phyloP scores from a whole-genome alignment of 2,797 vertebrate species.

The Discoglossus pictus region DNA sequence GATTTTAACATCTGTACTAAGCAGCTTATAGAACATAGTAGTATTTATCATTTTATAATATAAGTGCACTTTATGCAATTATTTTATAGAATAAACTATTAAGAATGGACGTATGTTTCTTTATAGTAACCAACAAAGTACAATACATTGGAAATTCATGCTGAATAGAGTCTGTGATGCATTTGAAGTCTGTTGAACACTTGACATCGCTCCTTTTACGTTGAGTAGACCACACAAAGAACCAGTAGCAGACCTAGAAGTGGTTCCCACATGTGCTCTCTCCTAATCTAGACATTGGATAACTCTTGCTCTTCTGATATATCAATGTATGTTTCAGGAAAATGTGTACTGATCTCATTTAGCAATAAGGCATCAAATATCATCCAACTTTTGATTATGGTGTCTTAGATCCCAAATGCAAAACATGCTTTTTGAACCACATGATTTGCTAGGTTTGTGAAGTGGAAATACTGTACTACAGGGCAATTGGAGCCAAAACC shows the following conservation, averaged over 20 bases:
- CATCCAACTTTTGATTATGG: constrained; percentile 18
- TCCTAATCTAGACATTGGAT: constrained; percentile 32
- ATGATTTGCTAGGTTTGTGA: constrained; percentile 38
- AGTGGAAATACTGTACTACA: constrained; percentile 26
- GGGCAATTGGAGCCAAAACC: constrained; percentile 26
- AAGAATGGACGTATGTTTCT: no score
- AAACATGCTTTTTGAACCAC: constrained; percentile 21
- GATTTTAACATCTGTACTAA: no score
- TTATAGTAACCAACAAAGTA: neutral
- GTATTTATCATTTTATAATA: no score
- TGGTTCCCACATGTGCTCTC: constrained; percentile 27
- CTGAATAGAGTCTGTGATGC: constrained; percentile 9
- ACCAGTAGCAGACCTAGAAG: constrained; percentile 18
- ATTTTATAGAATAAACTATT: no score
- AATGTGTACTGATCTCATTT: constrained; percentile 2
- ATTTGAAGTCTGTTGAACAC: constrained; percentile 18
- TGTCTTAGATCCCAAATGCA: neutral
- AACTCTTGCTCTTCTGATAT: constrained; percentile 19
- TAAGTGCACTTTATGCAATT: no score
- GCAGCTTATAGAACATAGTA: no score
- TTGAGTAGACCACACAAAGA: constrained; percentile 36
- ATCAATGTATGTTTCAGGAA: constrained; percentile 8
- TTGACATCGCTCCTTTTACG: constrained; percentile 16
- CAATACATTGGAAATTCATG: constrained; percentile 15
- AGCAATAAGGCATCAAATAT: constrained; percentile 17